phyloP scores from a whole-genome alignment of 2,113 vertebrate species.

The Protobothrops mucrosquamatus region DNA sequence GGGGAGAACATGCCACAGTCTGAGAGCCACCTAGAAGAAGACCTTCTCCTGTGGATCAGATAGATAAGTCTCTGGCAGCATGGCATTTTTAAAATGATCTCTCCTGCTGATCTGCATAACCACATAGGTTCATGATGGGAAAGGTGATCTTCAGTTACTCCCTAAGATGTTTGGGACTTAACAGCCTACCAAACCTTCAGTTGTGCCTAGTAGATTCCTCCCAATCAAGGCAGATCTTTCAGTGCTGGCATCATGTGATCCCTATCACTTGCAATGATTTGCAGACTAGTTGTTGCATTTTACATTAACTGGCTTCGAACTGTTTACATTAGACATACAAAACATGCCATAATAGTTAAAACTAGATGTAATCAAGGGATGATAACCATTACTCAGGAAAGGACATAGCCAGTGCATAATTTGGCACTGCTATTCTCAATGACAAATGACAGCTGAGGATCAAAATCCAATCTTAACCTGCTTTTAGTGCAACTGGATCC shows the following conservation, averaged over 20 bases:
- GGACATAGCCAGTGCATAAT: background rate
- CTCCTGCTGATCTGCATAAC: background rate
- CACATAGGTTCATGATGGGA: background rate
- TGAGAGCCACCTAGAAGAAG: background rate
- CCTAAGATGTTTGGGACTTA: background rate
- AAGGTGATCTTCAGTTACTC: background rate
- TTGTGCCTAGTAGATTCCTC: background rate
- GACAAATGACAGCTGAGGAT: background rate
- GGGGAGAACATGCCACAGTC: background rate
- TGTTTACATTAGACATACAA: background rate
- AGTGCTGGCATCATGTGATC: background rate
- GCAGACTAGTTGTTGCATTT: background rate
- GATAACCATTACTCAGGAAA: background rate
- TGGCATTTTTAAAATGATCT: background rate
- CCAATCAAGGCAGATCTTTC: background rate
- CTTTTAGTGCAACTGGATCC: background rate
- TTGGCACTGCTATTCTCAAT: background rate
- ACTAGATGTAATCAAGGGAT: background rate
- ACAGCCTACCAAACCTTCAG: background rate
- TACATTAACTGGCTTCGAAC: background rate
- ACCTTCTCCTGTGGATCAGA: background rate
- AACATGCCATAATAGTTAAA: background rate
- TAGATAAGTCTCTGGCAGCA: background rate
- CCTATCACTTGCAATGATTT: background rate
- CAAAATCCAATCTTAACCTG: background rate